phyloP scores from a whole-genome alignment of 2,113 vertebrate genomes.

The Etia nguti region DNA sequence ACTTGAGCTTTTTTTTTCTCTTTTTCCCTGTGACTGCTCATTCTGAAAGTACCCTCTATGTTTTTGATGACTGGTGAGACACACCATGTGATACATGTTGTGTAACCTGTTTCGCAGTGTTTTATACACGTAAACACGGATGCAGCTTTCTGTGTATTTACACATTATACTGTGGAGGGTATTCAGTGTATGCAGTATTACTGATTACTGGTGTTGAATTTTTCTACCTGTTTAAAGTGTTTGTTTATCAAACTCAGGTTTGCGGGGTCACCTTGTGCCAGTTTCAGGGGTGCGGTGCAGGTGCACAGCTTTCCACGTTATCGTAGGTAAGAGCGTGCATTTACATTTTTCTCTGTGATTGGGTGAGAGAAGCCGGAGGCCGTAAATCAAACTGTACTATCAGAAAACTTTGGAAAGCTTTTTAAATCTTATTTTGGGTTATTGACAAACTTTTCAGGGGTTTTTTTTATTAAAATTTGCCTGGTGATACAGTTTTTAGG shows the following conservation, averaged over 20 bases:
- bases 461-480: background rate
- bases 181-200: background rate
- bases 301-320: background rate
- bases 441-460: background rate
- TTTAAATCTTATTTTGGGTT: background rate
- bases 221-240: background rate
- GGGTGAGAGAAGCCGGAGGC: background rate
- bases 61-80: background rate
- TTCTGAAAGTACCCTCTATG: background rate
- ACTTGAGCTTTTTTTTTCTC: background rate
- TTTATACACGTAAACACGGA: background rate
- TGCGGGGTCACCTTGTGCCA: background rate
- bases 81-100: background rate
- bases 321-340: background rate
- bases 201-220: background rate
- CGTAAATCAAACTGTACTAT: background rate
- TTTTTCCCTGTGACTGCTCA: background rate
- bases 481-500: background rate
- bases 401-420: accelerated
- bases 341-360: accelerated
- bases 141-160: background rate
- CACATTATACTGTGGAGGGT: background rate
- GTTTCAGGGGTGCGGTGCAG: background rate
- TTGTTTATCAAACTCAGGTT: background rate
- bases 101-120: background rate